Evolutionary conservation across 2,797 vertebrate genomes (phyloP), one percentile per base, ranked within the genome.

Genomic region (Galagoides demidoff): DNA sequence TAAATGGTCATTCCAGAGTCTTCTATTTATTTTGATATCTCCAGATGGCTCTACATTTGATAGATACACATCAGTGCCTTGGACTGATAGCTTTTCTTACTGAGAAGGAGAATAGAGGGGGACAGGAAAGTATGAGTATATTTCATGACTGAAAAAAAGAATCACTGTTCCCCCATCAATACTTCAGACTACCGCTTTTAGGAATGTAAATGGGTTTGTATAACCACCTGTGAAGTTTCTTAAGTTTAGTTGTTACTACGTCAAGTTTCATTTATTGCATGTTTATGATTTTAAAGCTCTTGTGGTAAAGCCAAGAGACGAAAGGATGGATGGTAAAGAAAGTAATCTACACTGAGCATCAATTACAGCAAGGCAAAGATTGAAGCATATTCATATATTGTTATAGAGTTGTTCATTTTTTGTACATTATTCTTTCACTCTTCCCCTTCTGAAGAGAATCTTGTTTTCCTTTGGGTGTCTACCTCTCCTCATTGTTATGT

Each of bases 11-110:
- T 89, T 96, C n/a, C 19, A 55, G 25, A 39, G 16, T 89, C 70
- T 95, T 87, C 31, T 77, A 73, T 94, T 97, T 95, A 93, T 94
- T 93, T 95, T 95, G 22, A 86, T 95, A 79, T 63, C 31, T 95
- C 2, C 76, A 90, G 95, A 84, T 39, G 71, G 11, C 59, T 94
- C 45, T 76, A 27, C 5, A 52, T 81, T 90, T 94, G 52, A 85
- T 55, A 88, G 88, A 34, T 4, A 59, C 71, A 94, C 95, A 96
- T 85, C 78, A 91, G 81, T 95, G 29, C 23, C 39, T 27, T 68
- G 52, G 34, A 77, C 31, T 86, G 71, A 92, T 29, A 81, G 85
- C 57, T 95, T 87, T 93, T 94, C 81, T 93, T 93, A 93, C 66
- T 49, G 76, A 63, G 34, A 85, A 87, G 39, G 61, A 73, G 49